phyloP scores from a whole-genome alignment of 2,888 invertebrate species.

The Acleris emargana region DNA sequence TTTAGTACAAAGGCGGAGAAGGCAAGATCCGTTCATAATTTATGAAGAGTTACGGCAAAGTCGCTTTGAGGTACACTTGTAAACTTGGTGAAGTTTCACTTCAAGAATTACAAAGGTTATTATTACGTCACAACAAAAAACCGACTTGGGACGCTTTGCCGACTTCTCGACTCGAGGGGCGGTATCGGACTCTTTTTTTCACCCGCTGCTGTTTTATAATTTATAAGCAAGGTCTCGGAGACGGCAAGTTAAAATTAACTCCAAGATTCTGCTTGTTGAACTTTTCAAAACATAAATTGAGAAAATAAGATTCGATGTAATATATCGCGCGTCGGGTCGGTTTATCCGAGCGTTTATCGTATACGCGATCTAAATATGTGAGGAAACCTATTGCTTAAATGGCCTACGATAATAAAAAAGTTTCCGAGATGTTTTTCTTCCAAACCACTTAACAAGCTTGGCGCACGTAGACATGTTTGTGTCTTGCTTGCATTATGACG shows the following conservation, averaged over 20 bases:
- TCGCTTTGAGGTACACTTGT: constrained; percentile 57
- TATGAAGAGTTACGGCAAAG: constrained; percentile 52
- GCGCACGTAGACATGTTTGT: constrained; percentile 83
- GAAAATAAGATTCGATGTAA: constrained; percentile 5
- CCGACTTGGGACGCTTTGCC: constrained; percentile 55
- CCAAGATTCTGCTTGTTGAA: constrained; percentile 25
- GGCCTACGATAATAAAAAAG: constrained; percentile 80
- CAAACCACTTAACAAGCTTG: constrained; percentile 84
- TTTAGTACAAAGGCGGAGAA: constrained; percentile 38
- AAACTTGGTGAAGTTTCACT: constrained; percentile 60
- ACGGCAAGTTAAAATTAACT: constrained; percentile 36
- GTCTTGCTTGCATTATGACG: constrained; percentile 83
- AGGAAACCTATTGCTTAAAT: constrained; percentile 68
- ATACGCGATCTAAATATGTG: constrained; percentile 33
- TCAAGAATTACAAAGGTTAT: constrained; percentile 68
- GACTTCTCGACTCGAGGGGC: constrained; percentile 52
- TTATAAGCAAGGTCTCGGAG: constrained; percentile 38
- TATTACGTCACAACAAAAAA: constrained; percentile 61
- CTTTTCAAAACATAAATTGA: constrained; percentile 18
- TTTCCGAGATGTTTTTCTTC: constrained; percentile 84
- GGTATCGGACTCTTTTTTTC: constrained; percentile 46
- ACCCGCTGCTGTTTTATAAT: constrained; percentile 44
- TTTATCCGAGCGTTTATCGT: constrained; percentile 29
- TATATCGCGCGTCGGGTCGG: constrained; percentile 22
- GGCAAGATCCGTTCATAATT: constrained; percentile 53